Evolutionary conservation across 1,140 invertebrate genomes (phyloP), one percentile per base, ranked within the genome.

Genomic region (Arctopsyche grandis): DNA sequence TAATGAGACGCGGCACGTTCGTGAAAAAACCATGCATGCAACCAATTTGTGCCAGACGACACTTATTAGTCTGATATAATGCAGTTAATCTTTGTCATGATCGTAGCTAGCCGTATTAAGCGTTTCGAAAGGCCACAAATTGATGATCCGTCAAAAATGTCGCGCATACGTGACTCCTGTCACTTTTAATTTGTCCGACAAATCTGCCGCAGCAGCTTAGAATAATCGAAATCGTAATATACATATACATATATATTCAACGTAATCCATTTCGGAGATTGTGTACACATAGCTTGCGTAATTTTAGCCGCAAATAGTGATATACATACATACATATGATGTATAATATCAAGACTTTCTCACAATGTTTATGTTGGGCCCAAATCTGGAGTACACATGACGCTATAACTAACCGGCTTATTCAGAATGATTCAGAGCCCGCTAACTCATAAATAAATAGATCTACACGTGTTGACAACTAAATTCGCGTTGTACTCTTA

Each of bases 91-190:
- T 60, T 60, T 60, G 56, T 60, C 56, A 60, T 21, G 21, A 60
- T 60, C 56, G 16, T 5, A 21, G 63, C 10, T n/a, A 29, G 63
- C 21, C 63, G 63, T 24, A 26, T 66, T 66, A 29, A 29, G 22
- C 26, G 63, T 66, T 66, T 66, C 63, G 63, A 66, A 66, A 66
- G 63, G 63, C 24, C 63, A 66, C 63, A 66, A 66, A 66, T 66
- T 66, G 63, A 66, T 29, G 21, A 66, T 66, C 63, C 19, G 63
- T 66, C 63, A 66, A 66, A 66, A 60, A 10, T 60, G 63, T 66
- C 63, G 63, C 56, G 56, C 56, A 19, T 60, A 60, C 56, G 56
- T 26, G 63, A 66, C 24, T 66, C 22, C 63, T 66, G 63, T 66
- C 63, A 66, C 63, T 66, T 66, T 66, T 66, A 66, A 66, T 66